phyloP scores from a whole-genome alignment of 2,113 vertebrate species.

The Ammodytes dubius region DNA sequence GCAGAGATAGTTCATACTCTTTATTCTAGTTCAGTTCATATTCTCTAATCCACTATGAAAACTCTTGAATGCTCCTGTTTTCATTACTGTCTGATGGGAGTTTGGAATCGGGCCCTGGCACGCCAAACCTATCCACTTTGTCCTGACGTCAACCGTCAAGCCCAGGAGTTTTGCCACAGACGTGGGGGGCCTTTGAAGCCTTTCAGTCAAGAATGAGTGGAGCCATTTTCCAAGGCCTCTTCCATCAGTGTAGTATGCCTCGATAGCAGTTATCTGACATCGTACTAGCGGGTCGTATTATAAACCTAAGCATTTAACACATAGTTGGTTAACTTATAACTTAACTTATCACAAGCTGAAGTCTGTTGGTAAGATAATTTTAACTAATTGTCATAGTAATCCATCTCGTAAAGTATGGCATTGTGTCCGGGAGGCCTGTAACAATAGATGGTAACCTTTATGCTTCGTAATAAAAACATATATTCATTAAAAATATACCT shows the following conservation, averaged over 20 bases:
- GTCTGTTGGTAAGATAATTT: background rate
- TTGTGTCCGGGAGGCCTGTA: background rate
- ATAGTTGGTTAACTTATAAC: background rate
- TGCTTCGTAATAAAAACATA: background rate
- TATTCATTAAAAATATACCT: background rate
- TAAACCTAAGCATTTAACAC: background rate
- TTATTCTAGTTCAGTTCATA: background rate
- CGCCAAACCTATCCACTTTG: background rate
- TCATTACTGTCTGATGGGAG: conserved; percentile 1
- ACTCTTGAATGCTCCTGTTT: conserved; percentile 15
- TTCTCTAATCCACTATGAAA: background rate
- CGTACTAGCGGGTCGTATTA: background rate
- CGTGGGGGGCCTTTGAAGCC: background rate
- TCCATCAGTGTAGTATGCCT: background rate
- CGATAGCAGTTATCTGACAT: background rate
- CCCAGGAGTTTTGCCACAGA: background rate
- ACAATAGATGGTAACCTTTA: background rate
- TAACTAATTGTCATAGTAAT: background rate
- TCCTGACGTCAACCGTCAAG: background rate
- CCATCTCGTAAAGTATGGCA: background rate
- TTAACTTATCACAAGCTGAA: background rate
- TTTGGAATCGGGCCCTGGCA: background rate
- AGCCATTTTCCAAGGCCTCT: background rate
- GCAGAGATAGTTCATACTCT: background rate
- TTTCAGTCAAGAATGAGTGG: background rate